Percentiles rank a stretch among this genome's conserved stretches.
These are phyloP conservation scores for Drosophila asahinai DNA, from an alignment of 1,140 invertebrate genomes.

Conservation along the genomic window DNA sequence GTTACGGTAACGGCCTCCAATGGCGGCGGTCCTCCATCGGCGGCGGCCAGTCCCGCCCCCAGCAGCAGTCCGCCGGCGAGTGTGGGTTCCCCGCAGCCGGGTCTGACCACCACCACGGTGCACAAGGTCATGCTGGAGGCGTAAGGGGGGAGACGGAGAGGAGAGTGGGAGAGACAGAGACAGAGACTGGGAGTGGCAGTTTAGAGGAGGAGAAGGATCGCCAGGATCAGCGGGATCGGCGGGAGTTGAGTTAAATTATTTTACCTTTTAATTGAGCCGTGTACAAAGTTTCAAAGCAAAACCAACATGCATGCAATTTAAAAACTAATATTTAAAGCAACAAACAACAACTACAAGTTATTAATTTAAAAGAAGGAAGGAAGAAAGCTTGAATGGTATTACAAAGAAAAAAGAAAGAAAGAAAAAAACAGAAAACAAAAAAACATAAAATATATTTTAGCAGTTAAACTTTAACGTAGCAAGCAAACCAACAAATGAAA, in stretches of 20 bases:
- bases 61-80: slow-evolving; percentile 58
- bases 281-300: slow-evolving; percentile 64
- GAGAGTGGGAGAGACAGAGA: slow-evolving; percentile 51
- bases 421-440: slow-evolving; percentile 10
- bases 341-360: slow-evolving; percentile 68
- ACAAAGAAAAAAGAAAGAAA: slow-evolving; percentile 13
- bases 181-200: slow-evolving; percentile 41
- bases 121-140: slow-evolving; percentile 87
- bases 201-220: slow-evolving; percentile 3
- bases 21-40: slow-evolving; percentile 55
- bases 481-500: slow-evolving; percentile 27
- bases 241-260: slow-evolving; percentile 69
- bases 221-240: neutral
- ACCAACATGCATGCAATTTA: slow-evolving; percentile 54
- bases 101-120: slow-evolving; percentile 65
- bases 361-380: slow-evolving; percentile 48
- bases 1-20: slow-evolving; percentile 75
- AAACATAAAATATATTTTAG: slow-evolving; percentile 53
- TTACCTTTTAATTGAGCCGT: slow-evolving; percentile 51
- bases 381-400: slow-evolving; percentile 61
- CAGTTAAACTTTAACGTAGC: slow-evolving; percentile 45
- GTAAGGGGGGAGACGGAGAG: slow-evolving; percentile 83
- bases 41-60: slow-evolving; percentile 38
- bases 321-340: slow-evolving; percentile 53
- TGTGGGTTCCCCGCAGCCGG: slow-evolving; percentile 36